Conservation (phyloP, 2,888 invertebrate genomes). For the Herminia tarsipennalis region DNA sequence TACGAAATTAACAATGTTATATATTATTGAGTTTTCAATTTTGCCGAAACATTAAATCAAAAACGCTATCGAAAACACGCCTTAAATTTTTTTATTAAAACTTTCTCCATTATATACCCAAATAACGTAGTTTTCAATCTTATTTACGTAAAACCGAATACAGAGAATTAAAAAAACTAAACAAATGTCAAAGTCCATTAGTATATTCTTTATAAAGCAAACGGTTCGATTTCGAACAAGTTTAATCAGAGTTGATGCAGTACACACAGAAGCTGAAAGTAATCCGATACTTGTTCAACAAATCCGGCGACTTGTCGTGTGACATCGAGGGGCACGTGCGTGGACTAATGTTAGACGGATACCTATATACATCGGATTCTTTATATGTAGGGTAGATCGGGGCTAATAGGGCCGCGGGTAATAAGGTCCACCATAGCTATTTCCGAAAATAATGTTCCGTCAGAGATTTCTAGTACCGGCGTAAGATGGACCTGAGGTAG, state of each 20-base stretch:
- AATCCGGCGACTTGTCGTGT: conserved; percentile 59
- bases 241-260: conserved; percentile 58
- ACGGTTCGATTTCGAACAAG: conserved; percentile 48
- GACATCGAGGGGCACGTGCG: conserved; percentile 56
- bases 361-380: conserved; percentile 18
- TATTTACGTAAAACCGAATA: conserved; percentile 26
- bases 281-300: conserved; percentile 65
- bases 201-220: conserved; percentile 48
- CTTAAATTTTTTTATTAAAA: conserved; percentile 26
- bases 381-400: conserved; percentile 4
- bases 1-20: conserved; percentile 18
- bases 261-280: conserved; percentile 48
- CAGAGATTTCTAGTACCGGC: too few species aligned
- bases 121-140: conserved; percentile 26
- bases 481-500: too few species aligned
- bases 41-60: conserved; percentile 18
- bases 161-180: conserved; percentile 40
- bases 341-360: conserved; percentile 21
- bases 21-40: too few species aligned
- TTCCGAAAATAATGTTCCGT: too few species aligned
- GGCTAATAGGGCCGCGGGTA: too few species aligned
- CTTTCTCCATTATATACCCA: conserved; percentile 25
- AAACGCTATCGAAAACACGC: conserved; percentile 9
- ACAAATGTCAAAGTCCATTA: conserved; percentile 52
- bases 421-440: too few species aligned